Conservation (phyloP, 2,888 invertebrate genomes). For the Macropis europaea region DNA sequence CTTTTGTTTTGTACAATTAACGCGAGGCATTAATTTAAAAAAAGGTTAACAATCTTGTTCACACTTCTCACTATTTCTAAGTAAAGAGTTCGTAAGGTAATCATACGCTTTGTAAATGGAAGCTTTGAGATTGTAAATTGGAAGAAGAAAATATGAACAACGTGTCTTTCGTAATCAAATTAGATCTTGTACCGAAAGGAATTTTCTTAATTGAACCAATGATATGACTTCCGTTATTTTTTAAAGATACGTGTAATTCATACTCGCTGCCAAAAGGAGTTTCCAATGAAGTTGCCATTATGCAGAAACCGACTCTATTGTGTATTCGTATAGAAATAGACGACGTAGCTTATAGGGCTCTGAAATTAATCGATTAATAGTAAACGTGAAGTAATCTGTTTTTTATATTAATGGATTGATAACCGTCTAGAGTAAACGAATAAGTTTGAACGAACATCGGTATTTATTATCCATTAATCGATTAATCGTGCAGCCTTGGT, state of each 20-base stretch:
- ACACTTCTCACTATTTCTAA: conserved; percentile 12
- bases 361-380: conserved; percentile 49
- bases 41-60: conserved; percentile 15
- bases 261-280: conserved; percentile 47
- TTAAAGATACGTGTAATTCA: conserved; percentile 19
- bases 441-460: neutral
- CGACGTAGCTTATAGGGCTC: conserved; percentile 37
- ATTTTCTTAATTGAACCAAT: conserved; percentile 17
- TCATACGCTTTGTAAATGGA: conserved; percentile 8
- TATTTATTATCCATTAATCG: conserved; percentile 43
- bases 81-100: conserved; percentile 4
- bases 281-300: conserved; percentile 47
- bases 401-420: conserved; percentile 38
- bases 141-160: conserved; percentile 10
- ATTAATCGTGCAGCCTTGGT: conserved; percentile 42
- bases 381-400: conserved; percentile 26
- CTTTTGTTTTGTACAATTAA: conserved; percentile 11
- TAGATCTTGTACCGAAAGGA: conserved; percentile 30
- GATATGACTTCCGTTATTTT: conserved; percentile 41
- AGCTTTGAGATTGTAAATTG: conserved; percentile 31
- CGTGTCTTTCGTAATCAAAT: conserved; percentile 24
- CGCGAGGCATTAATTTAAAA: neutral
- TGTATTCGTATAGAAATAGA: conserved; percentile 42
- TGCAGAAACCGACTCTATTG: conserved; percentile 43
- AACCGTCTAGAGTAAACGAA: conserved; percentile 26